Evolutionary conservation across 2,797 vertebrate genomes (phyloP).

Genomic region (Manis crassicaudata): DNA sequence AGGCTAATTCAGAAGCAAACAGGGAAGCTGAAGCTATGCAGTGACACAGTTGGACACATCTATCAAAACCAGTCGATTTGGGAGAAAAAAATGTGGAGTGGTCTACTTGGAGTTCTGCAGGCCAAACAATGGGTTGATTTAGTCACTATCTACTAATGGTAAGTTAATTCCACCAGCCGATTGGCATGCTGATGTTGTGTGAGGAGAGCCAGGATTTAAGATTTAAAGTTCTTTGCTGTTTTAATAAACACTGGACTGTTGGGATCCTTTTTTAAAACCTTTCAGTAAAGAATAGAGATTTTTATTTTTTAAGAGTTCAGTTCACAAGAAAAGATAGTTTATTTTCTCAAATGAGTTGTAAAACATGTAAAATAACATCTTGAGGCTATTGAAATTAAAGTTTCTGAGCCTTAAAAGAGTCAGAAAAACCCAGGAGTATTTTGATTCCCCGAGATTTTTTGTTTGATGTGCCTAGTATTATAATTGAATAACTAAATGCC

Average conservation of each 20-base stretch:
- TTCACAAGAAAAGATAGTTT: constrained; percentile 24
- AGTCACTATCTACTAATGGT: not conserved
- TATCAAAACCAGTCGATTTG: not conserved
- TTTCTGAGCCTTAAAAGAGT: not conserved
- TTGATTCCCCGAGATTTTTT: constrained; percentile 35
- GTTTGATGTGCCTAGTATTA: not conserved
- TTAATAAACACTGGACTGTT: not conserved
- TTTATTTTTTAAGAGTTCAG: not conserved
- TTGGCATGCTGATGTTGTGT: not conserved
- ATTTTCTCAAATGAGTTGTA: constrained; percentile 40
- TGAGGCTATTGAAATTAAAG: constrained; percentile 46
- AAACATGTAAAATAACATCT: constrained; percentile 49
- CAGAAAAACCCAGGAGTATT: constrained; percentile 47
- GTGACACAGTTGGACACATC: not conserved
- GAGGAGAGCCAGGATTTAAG: not conserved
- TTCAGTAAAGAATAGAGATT: not conserved
- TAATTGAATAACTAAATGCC: constrained; percentile 48
- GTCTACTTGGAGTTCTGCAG: not conserved
- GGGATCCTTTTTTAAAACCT: not conserved
- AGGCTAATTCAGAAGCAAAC: not conserved
- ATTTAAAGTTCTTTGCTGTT: not conserved
- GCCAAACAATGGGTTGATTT: not conserved
- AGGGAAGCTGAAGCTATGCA: not conserved
- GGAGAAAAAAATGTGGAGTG: not conserved
- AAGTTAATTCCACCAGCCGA: not conserved